These are phyloP conservation scores for Camptogramma bilineatum DNA, from an alignment of 2,888 invertebrate genomes.

Conservation along the genomic window DNA sequence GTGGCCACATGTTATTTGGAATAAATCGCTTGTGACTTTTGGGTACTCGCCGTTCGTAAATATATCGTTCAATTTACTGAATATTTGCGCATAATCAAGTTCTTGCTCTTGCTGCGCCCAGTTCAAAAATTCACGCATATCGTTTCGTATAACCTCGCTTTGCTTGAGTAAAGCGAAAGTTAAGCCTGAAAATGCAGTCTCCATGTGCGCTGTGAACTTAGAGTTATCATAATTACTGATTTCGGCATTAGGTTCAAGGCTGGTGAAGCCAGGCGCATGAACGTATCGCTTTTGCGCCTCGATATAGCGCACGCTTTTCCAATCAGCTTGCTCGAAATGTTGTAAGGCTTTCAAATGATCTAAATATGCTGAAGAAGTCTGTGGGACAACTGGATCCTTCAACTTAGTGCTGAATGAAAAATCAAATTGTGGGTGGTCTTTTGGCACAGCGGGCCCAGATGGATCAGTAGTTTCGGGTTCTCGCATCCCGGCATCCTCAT, in stretches of 20 bases:
- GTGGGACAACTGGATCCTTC: neutral
- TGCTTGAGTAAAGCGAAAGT: slow-evolving; percentile 1
- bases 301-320: slow-evolving; percentile 3
- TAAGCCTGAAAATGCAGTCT: slow-evolving; percentile 4
- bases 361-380: neutral
- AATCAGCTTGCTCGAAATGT: neutral
- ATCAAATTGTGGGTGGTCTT: neutral
- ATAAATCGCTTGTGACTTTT: neutral
- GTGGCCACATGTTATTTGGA: neutral
- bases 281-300: slow-evolving; percentile 6
- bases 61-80: neutral
- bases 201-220: too few species aligned
- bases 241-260: neutral
- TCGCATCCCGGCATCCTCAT: too few species aligned
- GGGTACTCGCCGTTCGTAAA: neutral
- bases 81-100: neutral
- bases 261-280: slow-evolving; percentile 5
- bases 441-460: too few species aligned
- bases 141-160: neutral
- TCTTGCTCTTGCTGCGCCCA: neutral
- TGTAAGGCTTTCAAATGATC: too few species aligned
- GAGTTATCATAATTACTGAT: slow-evolving; percentile 2
- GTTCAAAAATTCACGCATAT: neutral
- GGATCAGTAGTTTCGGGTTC: too few species aligned
- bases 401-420: neutral